A percentile compares a stretch with the other conserved stretches of the same genome.
These are phyloP conservation scores for Antheraea pernyi DNA, from an alignment of 1,140 invertebrate genomes.

Conservation along the genomic window DNA sequence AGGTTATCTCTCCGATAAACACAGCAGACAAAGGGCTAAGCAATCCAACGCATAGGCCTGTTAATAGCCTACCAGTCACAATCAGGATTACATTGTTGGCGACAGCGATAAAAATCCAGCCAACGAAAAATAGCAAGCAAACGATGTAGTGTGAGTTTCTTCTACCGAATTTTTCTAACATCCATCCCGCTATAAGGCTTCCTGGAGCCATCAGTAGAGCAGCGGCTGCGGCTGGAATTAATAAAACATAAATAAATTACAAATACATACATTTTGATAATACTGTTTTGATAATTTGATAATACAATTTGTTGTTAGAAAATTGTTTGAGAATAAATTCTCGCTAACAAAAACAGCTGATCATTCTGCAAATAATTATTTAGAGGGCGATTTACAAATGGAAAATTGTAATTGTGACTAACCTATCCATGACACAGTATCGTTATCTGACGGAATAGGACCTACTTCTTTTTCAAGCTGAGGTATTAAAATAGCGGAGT, in stretches of 20 bases:
- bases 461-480: conserved; percentile 74
- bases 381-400: too few relatives aligned
- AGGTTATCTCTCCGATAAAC: conserved; percentile 80
- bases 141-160: conserved; percentile 81
- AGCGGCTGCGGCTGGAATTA: conserved; percentile 78
- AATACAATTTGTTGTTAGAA: too few relatives aligned
- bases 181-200: conserved; percentile 79
- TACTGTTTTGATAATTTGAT: too few relatives aligned
- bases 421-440: conserved; percentile 83
- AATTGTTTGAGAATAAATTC: too few relatives aligned
- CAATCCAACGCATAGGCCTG: conserved; percentile 81
- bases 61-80: conserved; percentile 83
- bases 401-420: conserved; percentile 21
- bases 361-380: too few relatives aligned
- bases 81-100: conserved; percentile 75
- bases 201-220: conserved; percentile 81
- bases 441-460: conserved; percentile 66
- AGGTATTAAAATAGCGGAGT: conserved; percentile 82
- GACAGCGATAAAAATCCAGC: conserved; percentile 83
- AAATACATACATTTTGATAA: background rate
- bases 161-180: conserved; percentile 85
- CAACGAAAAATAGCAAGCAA: conserved; percentile 81
- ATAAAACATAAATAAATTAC: background rate
- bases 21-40: conserved; percentile 76
- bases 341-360: background rate